Conservation (phyloP, 2,113 vertebrate genomes). For the Mandrillus leucophaeus region DNA sequence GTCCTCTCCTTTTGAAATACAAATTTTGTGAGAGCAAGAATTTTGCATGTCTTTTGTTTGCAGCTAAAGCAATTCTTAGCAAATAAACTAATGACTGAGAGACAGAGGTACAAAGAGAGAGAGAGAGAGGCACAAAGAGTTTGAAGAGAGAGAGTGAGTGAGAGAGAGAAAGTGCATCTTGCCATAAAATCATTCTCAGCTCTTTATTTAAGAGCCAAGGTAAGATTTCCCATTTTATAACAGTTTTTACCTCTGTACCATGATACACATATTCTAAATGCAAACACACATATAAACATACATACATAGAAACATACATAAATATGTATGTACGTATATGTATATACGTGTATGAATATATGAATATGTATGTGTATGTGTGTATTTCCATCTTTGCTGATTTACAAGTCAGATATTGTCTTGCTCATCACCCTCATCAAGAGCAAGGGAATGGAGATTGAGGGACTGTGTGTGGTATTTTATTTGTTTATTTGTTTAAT, state of each 20-base stretch:
- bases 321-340: background rate
- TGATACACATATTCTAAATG: background rate
- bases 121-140: too few relatives aligned
- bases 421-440: background rate
- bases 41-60: background rate
- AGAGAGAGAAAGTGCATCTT: background rate
- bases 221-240: background rate
- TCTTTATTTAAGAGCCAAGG: background rate
- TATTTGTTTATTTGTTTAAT: background rate
- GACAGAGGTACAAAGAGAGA: too few relatives aligned
- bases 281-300: background rate
- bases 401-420: background rate
- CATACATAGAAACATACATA: background rate
- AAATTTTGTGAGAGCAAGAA: background rate
- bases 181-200: background rate
- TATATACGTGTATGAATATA: background rate
- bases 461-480: background rate
- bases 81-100: background rate
- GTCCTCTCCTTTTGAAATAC: background rate
- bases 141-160: background rate
- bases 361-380: background rate
- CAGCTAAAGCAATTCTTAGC: background rate
- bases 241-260: background rate
- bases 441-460: background rate
- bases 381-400: slow-evolving; percentile 1